These are phyloP conservation scores for Agrotis exclamationis DNA, from an alignment of 2,888 invertebrate genomes.

Conservation along the genomic window DNA sequence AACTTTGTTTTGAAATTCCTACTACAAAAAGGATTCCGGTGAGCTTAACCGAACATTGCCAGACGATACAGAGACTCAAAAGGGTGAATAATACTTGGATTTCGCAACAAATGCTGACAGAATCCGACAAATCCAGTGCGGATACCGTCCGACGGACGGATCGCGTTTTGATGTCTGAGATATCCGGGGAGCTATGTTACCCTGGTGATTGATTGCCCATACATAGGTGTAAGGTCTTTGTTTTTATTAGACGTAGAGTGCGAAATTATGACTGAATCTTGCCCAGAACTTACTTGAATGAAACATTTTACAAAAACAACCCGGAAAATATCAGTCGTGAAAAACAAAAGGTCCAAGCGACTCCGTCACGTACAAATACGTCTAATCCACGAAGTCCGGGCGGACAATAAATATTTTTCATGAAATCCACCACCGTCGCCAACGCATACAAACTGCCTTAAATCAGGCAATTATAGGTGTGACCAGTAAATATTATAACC, in stretches of 20 bases:
- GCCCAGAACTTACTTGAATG: background rate
- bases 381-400: slow-evolving; percentile 86
- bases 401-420: slow-evolving; percentile 89
- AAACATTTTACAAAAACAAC: slow-evolving; percentile 36
- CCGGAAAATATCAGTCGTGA: slow-evolving; percentile 53
- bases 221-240: slow-evolving; percentile 33
- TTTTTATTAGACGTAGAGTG: slow-evolving; percentile 1
- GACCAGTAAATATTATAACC: slow-evolving; percentile 87
- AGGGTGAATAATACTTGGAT: slow-evolving; percentile 86
- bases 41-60: slow-evolving; percentile 69
- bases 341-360: slow-evolving; percentile 69
- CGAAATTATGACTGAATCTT: slow-evolving; percentile 11
- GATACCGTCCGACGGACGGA: slow-evolving; percentile 73
- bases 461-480: slow-evolving; percentile 90
- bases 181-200: slow-evolving; percentile 63
- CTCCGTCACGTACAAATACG: slow-evolving; percentile 87
- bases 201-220: slow-evolving; percentile 72
- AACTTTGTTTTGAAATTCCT: slow-evolving; percentile 53
- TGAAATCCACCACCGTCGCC: slow-evolving; percentile 84
- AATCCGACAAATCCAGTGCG: slow-evolving; percentile 83
- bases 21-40: slow-evolving; percentile 65
- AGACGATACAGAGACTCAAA: slow-evolving; percentile 72
- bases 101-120: slow-evolving; percentile 74
- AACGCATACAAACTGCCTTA: slow-evolving; percentile 89
- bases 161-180: slow-evolving; percentile 76